Evolutionary conservation across 2,113 vertebrate species (phyloP).

Genomic region (Myotis brandtii): DNA sequence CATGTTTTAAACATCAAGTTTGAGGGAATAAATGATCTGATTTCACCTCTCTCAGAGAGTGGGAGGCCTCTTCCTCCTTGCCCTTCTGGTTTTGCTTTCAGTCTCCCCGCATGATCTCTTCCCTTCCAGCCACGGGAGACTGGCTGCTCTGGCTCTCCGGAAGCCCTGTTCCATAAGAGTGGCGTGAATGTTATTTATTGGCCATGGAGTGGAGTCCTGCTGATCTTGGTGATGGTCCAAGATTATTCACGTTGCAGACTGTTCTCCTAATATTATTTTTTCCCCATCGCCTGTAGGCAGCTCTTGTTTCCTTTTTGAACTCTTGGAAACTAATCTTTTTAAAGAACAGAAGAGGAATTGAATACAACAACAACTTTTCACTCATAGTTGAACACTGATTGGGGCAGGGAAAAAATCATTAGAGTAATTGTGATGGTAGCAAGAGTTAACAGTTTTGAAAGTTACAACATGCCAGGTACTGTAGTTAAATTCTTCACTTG

Average conservation of each 20-base stretch:
- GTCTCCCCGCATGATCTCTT: not conserved
- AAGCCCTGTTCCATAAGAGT: not conserved
- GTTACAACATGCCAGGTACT: not conserved
- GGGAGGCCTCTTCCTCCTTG: slow-evolving; percentile 14
- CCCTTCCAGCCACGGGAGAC: not conserved
- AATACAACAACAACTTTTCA: not conserved
- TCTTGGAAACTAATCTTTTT: not conserved
- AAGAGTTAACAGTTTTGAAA: not conserved
- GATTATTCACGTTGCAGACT: not conserved
- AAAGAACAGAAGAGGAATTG: not conserved
- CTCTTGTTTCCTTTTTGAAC: not conserved
- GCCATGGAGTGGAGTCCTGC: not conserved
- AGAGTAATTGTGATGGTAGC: not conserved
- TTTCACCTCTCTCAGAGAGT: slow-evolving; percentile 45
- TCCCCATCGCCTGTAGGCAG: not conserved
- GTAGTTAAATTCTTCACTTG: not conserved
- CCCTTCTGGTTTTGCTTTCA: slow-evolving; percentile 52
- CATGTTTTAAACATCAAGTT: slow-evolving; percentile 55
- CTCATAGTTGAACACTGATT: not conserved
- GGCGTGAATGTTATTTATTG: not conserved
- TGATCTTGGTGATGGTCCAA: not conserved
- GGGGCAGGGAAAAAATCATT: not conserved
- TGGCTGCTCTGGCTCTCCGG: not conserved
- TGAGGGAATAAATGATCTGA: not conserved
- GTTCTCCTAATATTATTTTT: not conserved